phyloP scores from a whole-genome alignment of 1,140 invertebrate genomes.

The Brachionus manjavacas region DNA sequence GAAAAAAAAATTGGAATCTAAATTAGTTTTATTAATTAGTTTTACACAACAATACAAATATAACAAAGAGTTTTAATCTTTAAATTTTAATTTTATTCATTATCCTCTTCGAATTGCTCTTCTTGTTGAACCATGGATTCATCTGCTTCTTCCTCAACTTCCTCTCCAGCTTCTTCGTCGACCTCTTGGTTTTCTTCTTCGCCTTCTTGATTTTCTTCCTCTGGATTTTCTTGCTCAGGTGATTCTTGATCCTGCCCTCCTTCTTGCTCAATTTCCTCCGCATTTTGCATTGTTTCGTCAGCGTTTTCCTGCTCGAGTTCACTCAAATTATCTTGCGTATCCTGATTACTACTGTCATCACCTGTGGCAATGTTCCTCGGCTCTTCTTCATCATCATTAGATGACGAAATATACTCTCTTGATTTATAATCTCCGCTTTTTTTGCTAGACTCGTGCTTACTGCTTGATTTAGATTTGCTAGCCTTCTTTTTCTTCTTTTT shows the following conservation, averaged over 20 bases:
- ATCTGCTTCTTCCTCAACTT: background rate
- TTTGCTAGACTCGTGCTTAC: slow-evolving; percentile 47
- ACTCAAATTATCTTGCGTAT: slow-evolving; percentile 46
- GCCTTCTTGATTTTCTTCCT: background rate
- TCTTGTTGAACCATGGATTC: background rate
- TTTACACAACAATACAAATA: background rate
- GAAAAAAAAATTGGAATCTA: background rate
- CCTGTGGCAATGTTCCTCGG: slow-evolving; percentile 48
- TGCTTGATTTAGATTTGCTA: slow-evolving; percentile 38
- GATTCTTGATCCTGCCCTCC: background rate
- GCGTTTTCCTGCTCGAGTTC: slow-evolving; percentile 47
- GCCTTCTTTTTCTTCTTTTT: slow-evolving; percentile 49
- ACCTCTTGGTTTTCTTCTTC: background rate
- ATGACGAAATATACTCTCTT: slow-evolving; percentile 41
- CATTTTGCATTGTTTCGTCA: slow-evolving; percentile 43
- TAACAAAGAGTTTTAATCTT: background rate
- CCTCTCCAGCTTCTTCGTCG: background rate
- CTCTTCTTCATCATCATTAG: slow-evolving; percentile 46
- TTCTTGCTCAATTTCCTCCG: slow-evolving; percentile 43
- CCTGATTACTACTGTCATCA: slow-evolving; percentile 42
- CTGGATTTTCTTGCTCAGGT: background rate
- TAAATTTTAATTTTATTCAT: background rate
- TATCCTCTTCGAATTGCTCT: background rate
- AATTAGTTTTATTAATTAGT: background rate
- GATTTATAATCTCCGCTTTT: background rate